A percentile compares a stretch with the other conserved stretches of the same genome.
Evolutionary conservation across 1,140 invertebrate genomes (phyloP).

Genomic region (Caenorhabditis elegans): DNA sequence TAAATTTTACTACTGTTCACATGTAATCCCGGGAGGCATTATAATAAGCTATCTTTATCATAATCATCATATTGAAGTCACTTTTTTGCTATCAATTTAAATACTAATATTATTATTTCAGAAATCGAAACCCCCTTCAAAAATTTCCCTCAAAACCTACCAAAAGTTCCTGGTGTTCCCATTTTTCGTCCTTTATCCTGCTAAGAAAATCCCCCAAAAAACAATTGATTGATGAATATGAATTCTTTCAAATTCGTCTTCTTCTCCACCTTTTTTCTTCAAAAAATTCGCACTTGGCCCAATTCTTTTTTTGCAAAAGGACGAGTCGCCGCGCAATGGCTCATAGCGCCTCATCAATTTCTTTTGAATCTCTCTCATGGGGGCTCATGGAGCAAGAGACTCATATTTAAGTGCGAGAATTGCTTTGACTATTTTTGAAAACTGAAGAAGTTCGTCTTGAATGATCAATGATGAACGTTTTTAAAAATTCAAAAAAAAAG

Average conservation of each 20-base stretch:
- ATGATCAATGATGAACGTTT: conserved; percentile 14
- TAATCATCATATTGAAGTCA: too few relatives aligned
- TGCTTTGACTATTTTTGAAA: not conserved
- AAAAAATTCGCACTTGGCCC: not conserved
- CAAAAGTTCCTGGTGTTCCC: too few relatives aligned
- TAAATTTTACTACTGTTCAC: too few relatives aligned
- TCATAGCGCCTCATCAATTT: conserved; percentile 6
- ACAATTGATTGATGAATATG: too few relatives aligned
- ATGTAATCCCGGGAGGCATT: too few relatives aligned
- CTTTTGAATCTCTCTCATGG: not conserved
- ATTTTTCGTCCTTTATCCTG: too few relatives aligned
- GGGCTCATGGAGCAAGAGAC: conserved; percentile 16
- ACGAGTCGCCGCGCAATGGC: not conserved
- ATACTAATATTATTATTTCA: too few relatives aligned
- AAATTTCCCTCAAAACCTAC: too few relatives aligned
- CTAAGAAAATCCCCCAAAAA: too few relatives aligned
- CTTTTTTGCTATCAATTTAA: too few relatives aligned
- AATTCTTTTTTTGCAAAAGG: not conserved
- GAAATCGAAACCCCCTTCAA: too few relatives aligned
- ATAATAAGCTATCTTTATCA: too few relatives aligned
- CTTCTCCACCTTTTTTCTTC: not conserved
- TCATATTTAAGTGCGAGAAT: not conserved
- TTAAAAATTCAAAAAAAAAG: not conserved
- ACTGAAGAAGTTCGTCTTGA: not conserved
- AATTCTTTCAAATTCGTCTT: not conserved